Percentiles rank a stretch among this genome's conserved stretches.
Evolutionary conservation across 2,797 vertebrate genomes (phyloP).

Genomic region (Helicolenus hilgendorfi): DNA sequence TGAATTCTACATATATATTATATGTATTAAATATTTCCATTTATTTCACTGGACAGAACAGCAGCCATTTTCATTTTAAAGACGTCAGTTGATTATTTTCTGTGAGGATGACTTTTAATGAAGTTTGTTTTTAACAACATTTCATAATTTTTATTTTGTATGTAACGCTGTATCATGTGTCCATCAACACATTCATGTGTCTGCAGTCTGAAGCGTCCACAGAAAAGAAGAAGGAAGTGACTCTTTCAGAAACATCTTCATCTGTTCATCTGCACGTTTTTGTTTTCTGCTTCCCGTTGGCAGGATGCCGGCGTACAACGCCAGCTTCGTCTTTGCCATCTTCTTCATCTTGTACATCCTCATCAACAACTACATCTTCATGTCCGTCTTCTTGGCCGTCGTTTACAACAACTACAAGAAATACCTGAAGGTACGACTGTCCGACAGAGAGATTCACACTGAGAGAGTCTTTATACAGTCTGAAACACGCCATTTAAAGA

Average conservation of each 20-base stretch:
- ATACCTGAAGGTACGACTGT: conserved; percentile 92
- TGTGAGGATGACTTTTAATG: neutral
- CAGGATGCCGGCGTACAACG: conserved; percentile 97
- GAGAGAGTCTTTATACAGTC: neutral
- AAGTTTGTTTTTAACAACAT: neutral
- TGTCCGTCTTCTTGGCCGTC: conserved; percentile 97
- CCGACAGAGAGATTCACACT: neutral
- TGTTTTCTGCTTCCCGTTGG: neutral
- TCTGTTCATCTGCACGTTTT: neutral
- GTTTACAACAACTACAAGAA: conserved; percentile 98
- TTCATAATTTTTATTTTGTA: neutral
- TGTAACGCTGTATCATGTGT: neutral
- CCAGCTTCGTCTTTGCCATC: conserved; percentile 90
- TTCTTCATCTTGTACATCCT: conserved; percentile 96
- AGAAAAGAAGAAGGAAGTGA: conserved; percentile 26
- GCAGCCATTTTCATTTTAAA: neutral
- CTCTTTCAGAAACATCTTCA: neutral
- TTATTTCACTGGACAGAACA: neutral
- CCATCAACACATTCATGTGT: neutral
- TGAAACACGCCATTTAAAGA: neutral
- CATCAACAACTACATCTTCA: conserved; percentile 97
- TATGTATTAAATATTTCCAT: neutral
- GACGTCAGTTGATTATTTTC: neutral
- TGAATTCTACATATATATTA: too few species aligned
- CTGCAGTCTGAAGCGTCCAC: neutral